These are phyloP conservation scores for Cyprinodon tularosa DNA, from an alignment of 2,113 vertebrate species.

Conservation along the genomic window DNA sequence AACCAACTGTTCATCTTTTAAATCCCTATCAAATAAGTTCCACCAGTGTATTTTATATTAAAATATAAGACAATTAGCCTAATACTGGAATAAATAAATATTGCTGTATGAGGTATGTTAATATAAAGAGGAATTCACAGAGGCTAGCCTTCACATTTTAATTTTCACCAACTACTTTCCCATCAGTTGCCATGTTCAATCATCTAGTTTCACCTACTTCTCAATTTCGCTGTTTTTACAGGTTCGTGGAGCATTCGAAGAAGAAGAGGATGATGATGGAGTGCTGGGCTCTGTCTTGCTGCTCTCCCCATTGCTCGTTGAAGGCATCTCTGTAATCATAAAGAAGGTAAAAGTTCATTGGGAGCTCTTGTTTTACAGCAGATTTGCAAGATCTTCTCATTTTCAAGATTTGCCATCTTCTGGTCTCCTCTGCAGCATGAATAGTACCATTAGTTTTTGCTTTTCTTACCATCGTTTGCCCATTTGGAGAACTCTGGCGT, in stretches of 20 bases:
- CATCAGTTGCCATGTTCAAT: not conserved
- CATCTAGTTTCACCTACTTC: constrained; percentile 84
- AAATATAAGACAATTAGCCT: too few relatives aligned
- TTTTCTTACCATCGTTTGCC: constrained; percentile 92
- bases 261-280: constrained; percentile 71
- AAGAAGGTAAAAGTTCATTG: not conserved
- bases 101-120: not conserved
- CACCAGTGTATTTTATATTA: too few relatives aligned
- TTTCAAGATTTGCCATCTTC: too few relatives aligned
- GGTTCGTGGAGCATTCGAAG: constrained; percentile 86
- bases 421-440: not conserved
- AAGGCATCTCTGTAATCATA: constrained; percentile 90
- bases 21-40: too few relatives aligned
- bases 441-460: not conserved
- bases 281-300: constrained; percentile 90
- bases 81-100: too few relatives aligned
- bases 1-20: not conserved
- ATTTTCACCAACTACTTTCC: not conserved
- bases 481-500: constrained; percentile 98
- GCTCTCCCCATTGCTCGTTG: constrained; percentile 97
- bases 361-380: not conserved
- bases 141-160: not conserved
- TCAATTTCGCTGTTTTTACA: constrained; percentile 99
- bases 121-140: not conserved
- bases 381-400: too few relatives aligned